phyloP scores from a whole-genome alignment of 1,140 invertebrate genomes.

The Drosophila sechellia region DNA sequence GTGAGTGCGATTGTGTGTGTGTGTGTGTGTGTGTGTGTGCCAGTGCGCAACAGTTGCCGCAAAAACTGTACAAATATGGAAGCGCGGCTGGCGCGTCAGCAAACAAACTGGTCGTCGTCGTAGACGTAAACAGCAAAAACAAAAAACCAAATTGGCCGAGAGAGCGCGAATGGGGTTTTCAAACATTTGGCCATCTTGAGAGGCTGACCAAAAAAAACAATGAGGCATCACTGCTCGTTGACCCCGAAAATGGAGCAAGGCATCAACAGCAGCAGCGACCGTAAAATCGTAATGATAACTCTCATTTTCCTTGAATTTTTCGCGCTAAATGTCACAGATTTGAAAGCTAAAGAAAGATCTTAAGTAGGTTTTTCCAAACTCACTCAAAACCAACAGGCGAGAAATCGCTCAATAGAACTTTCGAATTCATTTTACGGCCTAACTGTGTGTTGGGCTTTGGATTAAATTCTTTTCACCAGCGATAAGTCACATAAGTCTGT shows the following conservation, averaged over 20 bases:
- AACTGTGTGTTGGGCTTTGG: constrained; percentile 17
- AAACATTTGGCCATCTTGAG: constrained; percentile 37
- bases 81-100: constrained; percentile 56
- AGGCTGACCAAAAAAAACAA: constrained; percentile 40
- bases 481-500: constrained; percentile 22
- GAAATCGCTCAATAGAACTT: not conserved
- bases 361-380: not conserved
- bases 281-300: constrained; percentile 52
- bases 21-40: not conserved
- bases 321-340: not conserved
- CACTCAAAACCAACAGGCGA: not conserved
- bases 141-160: constrained; percentile 64
- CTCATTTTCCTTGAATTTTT: constrained; percentile 27
- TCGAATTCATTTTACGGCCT: constrained; percentile 4
- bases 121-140: constrained; percentile 44
- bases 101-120: constrained; percentile 49
- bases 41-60: constrained; percentile 69
- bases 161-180: constrained; percentile 25
- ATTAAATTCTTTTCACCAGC: constrained; percentile 67
- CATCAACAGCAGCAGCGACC: constrained; percentile 14
- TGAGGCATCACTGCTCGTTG: constrained; percentile 48
- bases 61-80: constrained; percentile 77
- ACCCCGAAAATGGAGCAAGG: constrained; percentile 51
- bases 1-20: no score
- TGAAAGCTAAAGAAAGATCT: not conserved